These are phyloP conservation scores for Ammospiza caudacuta DNA, from an alignment of 2,113 vertebrate genomes.

Conservation along the genomic window DNA sequence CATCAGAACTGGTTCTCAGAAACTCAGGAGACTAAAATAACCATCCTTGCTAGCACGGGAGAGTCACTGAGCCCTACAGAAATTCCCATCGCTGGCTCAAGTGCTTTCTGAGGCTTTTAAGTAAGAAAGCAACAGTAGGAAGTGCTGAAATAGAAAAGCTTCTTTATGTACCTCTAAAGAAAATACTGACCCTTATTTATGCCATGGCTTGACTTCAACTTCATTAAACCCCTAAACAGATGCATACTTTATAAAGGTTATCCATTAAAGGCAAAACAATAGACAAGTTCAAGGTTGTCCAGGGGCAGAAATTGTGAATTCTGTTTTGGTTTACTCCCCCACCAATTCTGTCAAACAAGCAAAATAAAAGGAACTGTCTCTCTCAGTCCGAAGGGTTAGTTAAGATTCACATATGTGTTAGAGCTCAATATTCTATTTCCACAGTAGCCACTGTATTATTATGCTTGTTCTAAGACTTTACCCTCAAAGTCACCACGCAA, in stretches of 20 bases:
- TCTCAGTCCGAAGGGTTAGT: background rate
- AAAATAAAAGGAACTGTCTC: constrained; percentile 36
- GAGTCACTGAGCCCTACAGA: background rate
- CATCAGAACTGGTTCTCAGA: constrained; percentile 7
- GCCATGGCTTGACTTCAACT: constrained; percentile 2
- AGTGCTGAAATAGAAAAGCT: constrained; percentile 10
- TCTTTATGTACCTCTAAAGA: background rate
- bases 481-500: background rate
- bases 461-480: constrained; percentile 31
- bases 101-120: background rate
- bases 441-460: constrained; percentile 32
- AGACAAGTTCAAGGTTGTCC: constrained; percentile 40
- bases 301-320: background rate
- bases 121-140: background rate
- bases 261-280: constrained; percentile 24
- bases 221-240: constrained; percentile 41
- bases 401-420: constrained; percentile 40
- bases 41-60: background rate
- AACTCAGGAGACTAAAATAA: background rate
- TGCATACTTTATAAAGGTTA: constrained; percentile 39
- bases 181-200: constrained; percentile 1
- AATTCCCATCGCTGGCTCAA: background rate
- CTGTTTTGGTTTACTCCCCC: constrained; percentile 1
- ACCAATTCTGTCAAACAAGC: constrained; percentile 26
- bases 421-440: constrained; percentile 38